A percentile compares a stretch with the other conserved stretches of the same genome.
These are phyloP conservation scores for Solea senegalensis DNA, from an alignment of 2,113 vertebrate species.

Conservation along the genomic window DNA sequence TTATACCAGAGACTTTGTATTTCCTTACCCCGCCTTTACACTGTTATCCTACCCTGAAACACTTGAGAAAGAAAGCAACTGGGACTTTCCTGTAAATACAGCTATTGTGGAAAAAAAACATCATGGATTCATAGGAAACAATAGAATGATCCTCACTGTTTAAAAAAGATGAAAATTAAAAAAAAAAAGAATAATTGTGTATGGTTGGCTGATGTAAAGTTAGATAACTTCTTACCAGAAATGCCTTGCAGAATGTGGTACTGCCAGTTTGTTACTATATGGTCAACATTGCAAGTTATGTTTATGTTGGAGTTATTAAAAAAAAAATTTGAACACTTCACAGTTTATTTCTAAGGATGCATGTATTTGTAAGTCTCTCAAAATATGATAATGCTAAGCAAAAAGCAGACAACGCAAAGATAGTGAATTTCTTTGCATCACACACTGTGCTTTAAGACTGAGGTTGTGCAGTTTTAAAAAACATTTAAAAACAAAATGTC, in stretches of 20 bases:
- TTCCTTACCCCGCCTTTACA: not conserved
- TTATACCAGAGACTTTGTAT: slow-evolving; percentile 9
- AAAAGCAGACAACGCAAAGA: not conserved
- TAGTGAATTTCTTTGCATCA: not conserved
- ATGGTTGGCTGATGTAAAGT: slow-evolving; percentile 27
- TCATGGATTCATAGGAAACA: slow-evolving; percentile 27
- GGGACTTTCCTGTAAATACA: slow-evolving; percentile 32
- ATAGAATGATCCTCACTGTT: slow-evolving; percentile 32
- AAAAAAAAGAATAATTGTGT: slow-evolving; percentile 16
- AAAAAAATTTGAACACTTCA: not conserved
- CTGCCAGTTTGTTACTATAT: slow-evolving; percentile 48
- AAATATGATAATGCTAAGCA: slow-evolving; percentile 5
- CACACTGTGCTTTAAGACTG: not conserved
- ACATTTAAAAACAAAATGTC: slow-evolving; percentile 4
- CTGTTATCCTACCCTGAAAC: slow-evolving; percentile 5
- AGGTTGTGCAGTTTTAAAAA: slow-evolving; percentile 5
- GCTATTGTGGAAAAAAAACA: slow-evolving; percentile 19
- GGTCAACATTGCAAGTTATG: slow-evolving; percentile 1
- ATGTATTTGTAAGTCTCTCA: slow-evolving; percentile 45
- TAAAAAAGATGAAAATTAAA: not conserved
- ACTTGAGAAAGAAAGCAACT: slow-evolving; percentile 51
- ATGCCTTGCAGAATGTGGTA: slow-evolving; percentile 65
- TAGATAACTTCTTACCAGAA: slow-evolving; percentile 54
- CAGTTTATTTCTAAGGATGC: slow-evolving; percentile 29
- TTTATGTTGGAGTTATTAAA: slow-evolving; percentile 1